Conservation (phyloP, 2,888 invertebrate genomes). For the Orthosia cruda region DNA sequence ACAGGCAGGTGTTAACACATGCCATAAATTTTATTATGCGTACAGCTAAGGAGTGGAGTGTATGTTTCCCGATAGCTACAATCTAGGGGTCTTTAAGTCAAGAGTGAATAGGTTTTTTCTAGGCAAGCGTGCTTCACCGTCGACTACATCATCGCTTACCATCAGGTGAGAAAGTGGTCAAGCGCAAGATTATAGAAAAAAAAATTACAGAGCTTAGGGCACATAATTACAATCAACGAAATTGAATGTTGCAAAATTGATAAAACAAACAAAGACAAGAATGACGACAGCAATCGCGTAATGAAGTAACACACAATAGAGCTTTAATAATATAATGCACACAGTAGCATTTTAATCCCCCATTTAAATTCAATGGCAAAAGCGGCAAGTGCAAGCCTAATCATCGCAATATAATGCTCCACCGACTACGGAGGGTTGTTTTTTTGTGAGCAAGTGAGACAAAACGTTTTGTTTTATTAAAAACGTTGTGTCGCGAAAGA, state of each 20-base stretch:
- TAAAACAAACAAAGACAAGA: constrained; percentile 74
- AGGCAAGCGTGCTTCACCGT: too few relatives aligned
- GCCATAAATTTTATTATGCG: too few relatives aligned
- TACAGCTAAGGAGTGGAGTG: too few relatives aligned
- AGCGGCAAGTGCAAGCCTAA: constrained; percentile 90
- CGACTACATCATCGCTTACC: too few relatives aligned
- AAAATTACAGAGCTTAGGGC: not conserved
- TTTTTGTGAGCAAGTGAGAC: constrained; percentile 82
- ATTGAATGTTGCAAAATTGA: constrained; percentile 55
- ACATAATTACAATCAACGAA: not conserved
- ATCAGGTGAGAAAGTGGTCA: too few relatives aligned
- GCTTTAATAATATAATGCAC: constrained; percentile 90
- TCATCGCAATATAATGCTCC: constrained; percentile 91
- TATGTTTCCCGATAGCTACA: too few relatives aligned
- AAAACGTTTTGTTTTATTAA: constrained; percentile 62
- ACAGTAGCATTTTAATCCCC: constrained; percentile 89
- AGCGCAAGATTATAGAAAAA: too few relatives aligned
- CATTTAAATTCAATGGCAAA: constrained; percentile 91
- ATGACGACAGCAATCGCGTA: constrained; percentile 86
- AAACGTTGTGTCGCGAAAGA: constrained; percentile 69
- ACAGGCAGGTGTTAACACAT: constrained; percentile 24
- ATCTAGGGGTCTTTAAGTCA: too few relatives aligned
- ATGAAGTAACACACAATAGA: constrained; percentile 89
- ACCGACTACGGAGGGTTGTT: constrained; percentile 83
- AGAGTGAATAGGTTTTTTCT: too few relatives aligned